These are phyloP conservation scores for Drosophila pseudoobscura DNA, from an alignment of 1,140 invertebrate species.

Conservation along the genomic window DNA sequence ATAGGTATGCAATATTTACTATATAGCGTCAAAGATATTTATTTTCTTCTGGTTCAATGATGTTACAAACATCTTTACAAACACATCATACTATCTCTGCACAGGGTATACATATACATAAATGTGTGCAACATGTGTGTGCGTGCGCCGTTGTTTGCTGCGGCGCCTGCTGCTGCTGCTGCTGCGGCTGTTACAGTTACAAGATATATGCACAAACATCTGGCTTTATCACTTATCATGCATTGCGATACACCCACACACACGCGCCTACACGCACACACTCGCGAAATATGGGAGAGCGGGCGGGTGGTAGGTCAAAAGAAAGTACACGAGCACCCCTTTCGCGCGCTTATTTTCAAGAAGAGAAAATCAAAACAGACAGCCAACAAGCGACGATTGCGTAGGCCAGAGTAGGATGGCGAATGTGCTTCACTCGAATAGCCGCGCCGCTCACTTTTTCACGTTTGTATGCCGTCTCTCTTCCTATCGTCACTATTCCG, in stretches of 20 bases:
- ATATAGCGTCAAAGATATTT: too few relatives aligned
- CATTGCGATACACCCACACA: slow-evolving; percentile 60
- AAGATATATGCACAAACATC: slow-evolving; percentile 58
- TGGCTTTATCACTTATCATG: slow-evolving; percentile 69
- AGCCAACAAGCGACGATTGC: slow-evolving; percentile 37
- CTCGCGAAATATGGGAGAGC: slow-evolving; percentile 7
- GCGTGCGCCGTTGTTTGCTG: slow-evolving; percentile 7
- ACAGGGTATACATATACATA: slow-evolving; percentile 12
- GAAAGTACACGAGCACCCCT: slow-evolving; percentile 79
- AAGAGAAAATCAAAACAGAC: slow-evolving; percentile 81
- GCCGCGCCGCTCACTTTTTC: slow-evolving; percentile 46
- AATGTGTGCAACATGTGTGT: slow-evolving; percentile 72
- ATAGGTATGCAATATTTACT: too few relatives aligned
- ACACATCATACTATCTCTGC: too few relatives aligned
- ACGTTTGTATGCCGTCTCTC: slow-evolving; percentile 29
- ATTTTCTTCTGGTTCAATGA: too few relatives aligned
- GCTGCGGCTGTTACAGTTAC: slow-evolving; percentile 37
- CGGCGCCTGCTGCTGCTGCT: slow-evolving; percentile 7
- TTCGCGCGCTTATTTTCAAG: slow-evolving; percentile 77
- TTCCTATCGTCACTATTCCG: slow-evolving; percentile 30
- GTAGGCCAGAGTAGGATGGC: slow-evolving; percentile 41
- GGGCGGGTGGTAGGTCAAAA: slow-evolving; percentile 47
- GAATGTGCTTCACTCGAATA: slow-evolving; percentile 5
- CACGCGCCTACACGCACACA: not conserved
- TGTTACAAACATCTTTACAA: too few relatives aligned